Conservation (phyloP, 1,140 invertebrate genomes). For the Mamestra configurata region DNA sequence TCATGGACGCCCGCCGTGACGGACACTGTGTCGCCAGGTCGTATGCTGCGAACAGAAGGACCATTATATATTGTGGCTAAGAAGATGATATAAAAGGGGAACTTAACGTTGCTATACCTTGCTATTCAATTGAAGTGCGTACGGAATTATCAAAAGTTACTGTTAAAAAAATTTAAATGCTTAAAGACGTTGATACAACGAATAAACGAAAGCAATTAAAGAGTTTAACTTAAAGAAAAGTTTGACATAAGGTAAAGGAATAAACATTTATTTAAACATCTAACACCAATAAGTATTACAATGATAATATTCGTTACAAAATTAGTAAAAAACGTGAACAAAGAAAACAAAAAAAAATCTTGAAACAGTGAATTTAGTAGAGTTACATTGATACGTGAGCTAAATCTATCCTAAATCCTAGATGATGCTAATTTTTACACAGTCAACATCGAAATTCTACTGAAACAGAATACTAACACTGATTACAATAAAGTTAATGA, state of each 20-base stretch:
- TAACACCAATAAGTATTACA: conserved; percentile 13
- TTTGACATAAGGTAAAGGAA: not conserved
- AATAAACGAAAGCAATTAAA: not conserved
- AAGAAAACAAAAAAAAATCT: not conserved
- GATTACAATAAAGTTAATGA: conserved; percentile 18
- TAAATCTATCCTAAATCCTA: conserved; percentile 34
- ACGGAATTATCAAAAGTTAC: not conserved
- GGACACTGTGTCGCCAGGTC: conserved; percentile 94
- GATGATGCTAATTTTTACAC: conserved; percentile 11
- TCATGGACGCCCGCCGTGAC: conserved; percentile 90
- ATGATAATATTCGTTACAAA: conserved; percentile 25
- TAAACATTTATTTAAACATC: not conserved
- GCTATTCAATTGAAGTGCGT: not conserved
- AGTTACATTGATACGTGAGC: conserved; percentile 11
- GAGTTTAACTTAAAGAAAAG: not conserved
- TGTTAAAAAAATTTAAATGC: not conserved
- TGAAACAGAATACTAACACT: conserved; percentile 21
- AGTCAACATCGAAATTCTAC: conserved; percentile 18
- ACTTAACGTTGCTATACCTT: no score
- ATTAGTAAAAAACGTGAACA: conserved; percentile 34
- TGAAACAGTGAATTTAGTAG: conserved; percentile 34
- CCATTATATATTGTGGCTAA: not conserved
- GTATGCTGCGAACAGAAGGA: conserved; percentile 88
- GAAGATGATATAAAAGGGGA: not conserved
- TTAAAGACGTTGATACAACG: not conserved